A percentile compares a stretch with the other conserved stretches of the same genome.
Evolutionary conservation across 2,797 vertebrate genomes (phyloP).

Genomic region (Lepilemur septentrionalis): DNA sequence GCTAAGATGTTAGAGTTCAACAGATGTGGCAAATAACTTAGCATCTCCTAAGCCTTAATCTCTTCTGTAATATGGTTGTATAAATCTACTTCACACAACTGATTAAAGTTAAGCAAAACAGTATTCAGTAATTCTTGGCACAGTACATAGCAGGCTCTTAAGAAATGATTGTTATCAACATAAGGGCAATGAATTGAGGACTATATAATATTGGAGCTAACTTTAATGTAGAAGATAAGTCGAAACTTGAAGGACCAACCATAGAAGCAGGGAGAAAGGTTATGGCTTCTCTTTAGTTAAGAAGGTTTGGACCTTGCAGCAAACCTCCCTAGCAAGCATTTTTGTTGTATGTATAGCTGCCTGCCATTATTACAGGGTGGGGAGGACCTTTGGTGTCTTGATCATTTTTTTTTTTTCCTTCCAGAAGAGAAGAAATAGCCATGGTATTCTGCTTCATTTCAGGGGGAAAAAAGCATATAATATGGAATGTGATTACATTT

Average conservation of each 20-base stretch:
- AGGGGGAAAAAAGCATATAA: slow-evolving; percentile 34
- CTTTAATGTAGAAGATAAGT: not conserved
- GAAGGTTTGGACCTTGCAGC: not conserved
- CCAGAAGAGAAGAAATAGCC: slow-evolving; percentile 49
- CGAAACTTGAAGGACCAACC: not conserved
- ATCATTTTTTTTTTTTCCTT: not conserved
- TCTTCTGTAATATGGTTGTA: not conserved
- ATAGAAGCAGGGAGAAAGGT: not conserved
- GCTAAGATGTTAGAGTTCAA: not conserved
- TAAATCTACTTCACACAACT: not conserved
- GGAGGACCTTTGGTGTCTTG: not conserved
- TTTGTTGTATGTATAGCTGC: not conserved
- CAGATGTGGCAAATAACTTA: not conserved
- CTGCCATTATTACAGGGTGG: not conserved
- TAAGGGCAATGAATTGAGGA: not conserved
- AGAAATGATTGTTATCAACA: slow-evolving; percentile 1
- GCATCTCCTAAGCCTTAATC: not conserved
- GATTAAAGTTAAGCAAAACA: not conserved
- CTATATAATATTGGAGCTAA: slow-evolving; percentile 2
- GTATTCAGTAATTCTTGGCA: not conserved
- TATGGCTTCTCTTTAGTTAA: not conserved
- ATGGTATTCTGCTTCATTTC: slow-evolving; percentile 55
- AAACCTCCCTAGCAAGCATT: not conserved
- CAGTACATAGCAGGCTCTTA: not conserved
- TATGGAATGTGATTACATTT: slow-evolving; percentile 62